These are phyloP conservation scores for Artibeus jamaicensis DNA, from an alignment of 2,797 vertebrate genomes.

Conservation along the genomic window DNA sequence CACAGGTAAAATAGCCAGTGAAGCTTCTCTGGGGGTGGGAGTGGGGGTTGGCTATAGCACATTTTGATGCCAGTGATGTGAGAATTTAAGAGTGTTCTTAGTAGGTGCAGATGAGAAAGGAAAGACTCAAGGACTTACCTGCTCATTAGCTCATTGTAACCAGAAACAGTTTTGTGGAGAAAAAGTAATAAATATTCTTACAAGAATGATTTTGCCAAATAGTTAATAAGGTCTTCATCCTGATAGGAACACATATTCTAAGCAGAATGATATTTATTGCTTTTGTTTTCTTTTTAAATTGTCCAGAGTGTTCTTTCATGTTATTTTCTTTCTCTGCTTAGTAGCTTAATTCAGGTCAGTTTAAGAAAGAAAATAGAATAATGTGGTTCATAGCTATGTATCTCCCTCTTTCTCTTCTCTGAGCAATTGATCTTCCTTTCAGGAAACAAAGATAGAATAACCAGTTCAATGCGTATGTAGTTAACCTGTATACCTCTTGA, in stretches of 20 bases:
- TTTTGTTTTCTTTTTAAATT: slow-evolving; percentile 24
- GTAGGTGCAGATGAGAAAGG: background rate
- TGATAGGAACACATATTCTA: background rate
- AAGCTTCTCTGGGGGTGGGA: no score
- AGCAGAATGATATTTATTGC: background rate
- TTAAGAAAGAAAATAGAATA: background rate
- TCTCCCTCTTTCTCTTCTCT: background rate
- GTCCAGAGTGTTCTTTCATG: background rate
- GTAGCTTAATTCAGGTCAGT: background rate
- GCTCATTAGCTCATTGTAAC: background rate
- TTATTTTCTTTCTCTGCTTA: background rate
- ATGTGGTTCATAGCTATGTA: background rate
- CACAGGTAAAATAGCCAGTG: slow-evolving; percentile 88
- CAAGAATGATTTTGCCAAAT: background rate
- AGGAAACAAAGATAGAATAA: background rate
- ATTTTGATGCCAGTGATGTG: background rate
- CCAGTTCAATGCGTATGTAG: background rate
- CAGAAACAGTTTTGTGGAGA: background rate
- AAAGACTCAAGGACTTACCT: background rate
- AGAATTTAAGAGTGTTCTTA: background rate
- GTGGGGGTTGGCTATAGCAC: background rate
- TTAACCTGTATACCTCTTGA: background rate
- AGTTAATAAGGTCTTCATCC: background rate
- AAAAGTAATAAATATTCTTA: background rate
- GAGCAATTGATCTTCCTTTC: background rate